Base-by-base conservation (phyloP, 2,888 invertebrate genomes). In the Eupsilia transversa region DNA sequence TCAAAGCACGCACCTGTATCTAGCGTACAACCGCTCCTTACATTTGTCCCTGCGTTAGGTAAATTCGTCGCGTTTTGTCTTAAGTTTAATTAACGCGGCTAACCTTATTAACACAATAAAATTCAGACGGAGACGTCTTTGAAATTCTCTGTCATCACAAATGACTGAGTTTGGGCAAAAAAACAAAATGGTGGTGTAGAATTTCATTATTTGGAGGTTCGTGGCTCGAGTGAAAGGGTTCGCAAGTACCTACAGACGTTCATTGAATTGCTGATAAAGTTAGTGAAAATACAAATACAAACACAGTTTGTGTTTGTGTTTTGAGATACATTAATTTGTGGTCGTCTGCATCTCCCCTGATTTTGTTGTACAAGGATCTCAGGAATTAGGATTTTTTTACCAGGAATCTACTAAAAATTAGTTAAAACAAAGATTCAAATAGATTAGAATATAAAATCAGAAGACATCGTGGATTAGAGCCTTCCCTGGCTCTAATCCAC, bases 41-140 rank as follows among this genome's bases (percentile, higher is more conserved):
- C 54, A 77, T 86, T 87, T 75, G 67, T 77, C 65, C 71, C 72
- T 61, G 65, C 65, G 65, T 86, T 82, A 72, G 72, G 63, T 80
- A 82, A 82, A 82, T 82, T 84, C 78, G 76, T 86, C 77, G 76
- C 79, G 67, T 82, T 86, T 75, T 79, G 82, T 78, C 85, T 87
- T 73, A 66, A 84, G 85, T 87, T 84, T 86, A 87, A 86, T 87
- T 86, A 86, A 84, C 78, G 70, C 73, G 75, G 80, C 67, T 77
- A 82, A 85, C 79, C 82, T 84, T 86, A 86, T 87, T 83, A 87
- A 64, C 74, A 86, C 86, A 84, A 84, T 87, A 79, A 79, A 86
- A 85, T 87, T 82, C 77, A 68, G 71, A 74, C 56, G 57, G 59
- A 23, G 80, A 64, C 68, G 70, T 73, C 81, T 77, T 74, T 72